Evolutionary conservation across 2,797 vertebrate genomes (phyloP), one percentile per base, ranked within the genome.

Genomic region (Dicrostonyx torquatus): DNA sequence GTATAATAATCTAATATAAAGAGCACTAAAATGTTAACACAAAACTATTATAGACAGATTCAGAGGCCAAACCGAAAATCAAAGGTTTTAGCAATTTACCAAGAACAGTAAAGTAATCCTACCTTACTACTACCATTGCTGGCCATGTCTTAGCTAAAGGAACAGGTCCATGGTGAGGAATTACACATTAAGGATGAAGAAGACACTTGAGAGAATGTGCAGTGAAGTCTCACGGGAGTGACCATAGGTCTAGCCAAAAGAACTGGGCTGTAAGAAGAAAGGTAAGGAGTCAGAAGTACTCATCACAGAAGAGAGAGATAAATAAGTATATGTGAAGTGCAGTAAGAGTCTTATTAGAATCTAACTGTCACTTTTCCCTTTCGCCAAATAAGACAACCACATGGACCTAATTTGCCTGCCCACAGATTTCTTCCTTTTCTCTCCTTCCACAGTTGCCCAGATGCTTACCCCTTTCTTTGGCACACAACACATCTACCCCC

Each of bases 51-150:
- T 2, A 62, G 48, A 58, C 4, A 62, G 55, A 91, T 94, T 85
- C 70, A 88, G 48, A 60, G 6, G n/a, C 48, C 24, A 73, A 73
- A 40, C 7, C 45, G 73, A 50, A 48, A 87, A 53, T 15, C 55
- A 60, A 40, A 58, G 11, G 40, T 43, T 72, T 80, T 29, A 82
- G 43, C 78, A 48, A 75, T 92, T 90, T 86, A 86, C 58, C 86
- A 89, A 93, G 45, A 95, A 91, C 10, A 94, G 7, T 55, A 90
- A 95, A 75, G 24, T 53, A 10, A 87, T 90, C 96, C 94, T 97
- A 97, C 97, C 97, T 97, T 95, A 77, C 91, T 87, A 90, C 77
- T 80, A 37, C 80, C 93, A 77, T 84, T 90, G 95, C 60, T 90
- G 95, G 85, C 53, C 93, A 78, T 83, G 84, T 66, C 73, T 96